Evolutionary conservation across 2,113 vertebrate genomes (phyloP).

Genomic region (Oryzias curvinotus): DNA sequence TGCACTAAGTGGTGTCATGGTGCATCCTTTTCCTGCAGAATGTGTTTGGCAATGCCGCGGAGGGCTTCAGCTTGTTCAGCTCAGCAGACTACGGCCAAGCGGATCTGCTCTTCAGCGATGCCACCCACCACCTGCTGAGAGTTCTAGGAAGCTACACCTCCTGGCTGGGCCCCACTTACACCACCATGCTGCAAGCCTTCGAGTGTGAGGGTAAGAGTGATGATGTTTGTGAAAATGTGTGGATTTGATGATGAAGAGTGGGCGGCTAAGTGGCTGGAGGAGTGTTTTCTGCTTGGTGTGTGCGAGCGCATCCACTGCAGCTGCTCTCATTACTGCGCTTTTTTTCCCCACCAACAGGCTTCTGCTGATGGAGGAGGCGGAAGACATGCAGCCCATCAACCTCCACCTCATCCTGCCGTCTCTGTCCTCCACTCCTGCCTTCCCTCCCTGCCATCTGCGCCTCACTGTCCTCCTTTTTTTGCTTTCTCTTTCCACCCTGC

Average conservation of each 20-base stretch:
- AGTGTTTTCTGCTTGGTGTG: constrained; percentile 28
- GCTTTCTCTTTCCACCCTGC: constrained; percentile 12
- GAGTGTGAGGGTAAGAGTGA: constrained; percentile 78
- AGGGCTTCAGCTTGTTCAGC: constrained; percentile 78
- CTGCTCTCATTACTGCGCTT: constrained; percentile 57
- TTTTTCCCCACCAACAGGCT: constrained; percentile 62
- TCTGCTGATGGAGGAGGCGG: constrained; percentile 74
- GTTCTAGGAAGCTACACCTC: constrained; percentile 78
- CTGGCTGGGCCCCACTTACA: constrained; percentile 79
- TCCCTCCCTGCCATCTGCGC: constrained; percentile 49
- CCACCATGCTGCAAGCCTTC: constrained; percentile 76
- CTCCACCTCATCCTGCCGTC: constrained; percentile 39
- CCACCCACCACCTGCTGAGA: constrained; percentile 77
- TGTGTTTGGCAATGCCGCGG: constrained; percentile 69
- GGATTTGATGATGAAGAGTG: constrained; percentile 24
- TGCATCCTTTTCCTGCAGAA: constrained; percentile 60
- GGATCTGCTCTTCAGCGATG: constrained; percentile 77
- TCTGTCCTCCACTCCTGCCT: constrained; percentile 35
- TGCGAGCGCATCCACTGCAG: constrained; percentile 27
- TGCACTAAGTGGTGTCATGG: constrained; percentile 37
- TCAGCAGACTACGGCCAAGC: constrained; percentile 72
- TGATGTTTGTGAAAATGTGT: constrained; percentile 11
- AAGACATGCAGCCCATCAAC: constrained; percentile 46
- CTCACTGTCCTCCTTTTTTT: constrained; percentile 11
- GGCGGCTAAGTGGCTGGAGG: constrained; percentile 57